These are phyloP conservation scores for Tragulus kanchil DNA, from an alignment of 2,113 vertebrate genomes.

Conservation along the genomic window DNA sequence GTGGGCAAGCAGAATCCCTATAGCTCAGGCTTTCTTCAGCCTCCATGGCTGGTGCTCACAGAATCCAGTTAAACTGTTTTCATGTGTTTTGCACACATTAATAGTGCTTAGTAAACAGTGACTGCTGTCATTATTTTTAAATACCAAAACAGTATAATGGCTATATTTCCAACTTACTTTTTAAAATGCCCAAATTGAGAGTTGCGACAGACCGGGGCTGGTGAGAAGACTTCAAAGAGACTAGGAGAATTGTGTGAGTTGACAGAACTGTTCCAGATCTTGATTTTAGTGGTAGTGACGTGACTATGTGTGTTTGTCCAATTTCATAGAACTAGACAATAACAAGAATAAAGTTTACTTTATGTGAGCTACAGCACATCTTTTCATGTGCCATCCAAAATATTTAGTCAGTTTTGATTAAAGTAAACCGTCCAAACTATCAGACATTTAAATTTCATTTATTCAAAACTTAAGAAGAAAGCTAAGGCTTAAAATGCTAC, in stretches of 20 bases:
- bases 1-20: background rate
- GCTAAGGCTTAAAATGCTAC: conserved; percentile 7
- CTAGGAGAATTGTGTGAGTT: background rate
- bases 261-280: background rate
- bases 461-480: conserved; percentile 61
- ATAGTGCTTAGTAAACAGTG: background rate
- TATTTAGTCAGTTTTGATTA: conserved; percentile 38
- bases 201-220: background rate
- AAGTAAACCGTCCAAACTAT: conserved; percentile 32
- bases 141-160: background rate
- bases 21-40: background rate
- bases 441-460: conserved; percentile 40
- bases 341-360: background rate
- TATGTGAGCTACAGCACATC: background rate
- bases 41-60: background rate
- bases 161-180: background rate
- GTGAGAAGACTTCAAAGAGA: background rate
- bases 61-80: background rate
- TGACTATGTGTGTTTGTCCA: background rate
- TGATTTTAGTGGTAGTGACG: background rate
- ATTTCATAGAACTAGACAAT: background rate
- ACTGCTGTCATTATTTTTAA: background rate
- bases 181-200: background rate
- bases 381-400: background rate
- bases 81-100: background rate